phyloP scores from a whole-genome alignment of 2,113 vertebrate genomes.

The Tiliqua scincoides region DNA sequence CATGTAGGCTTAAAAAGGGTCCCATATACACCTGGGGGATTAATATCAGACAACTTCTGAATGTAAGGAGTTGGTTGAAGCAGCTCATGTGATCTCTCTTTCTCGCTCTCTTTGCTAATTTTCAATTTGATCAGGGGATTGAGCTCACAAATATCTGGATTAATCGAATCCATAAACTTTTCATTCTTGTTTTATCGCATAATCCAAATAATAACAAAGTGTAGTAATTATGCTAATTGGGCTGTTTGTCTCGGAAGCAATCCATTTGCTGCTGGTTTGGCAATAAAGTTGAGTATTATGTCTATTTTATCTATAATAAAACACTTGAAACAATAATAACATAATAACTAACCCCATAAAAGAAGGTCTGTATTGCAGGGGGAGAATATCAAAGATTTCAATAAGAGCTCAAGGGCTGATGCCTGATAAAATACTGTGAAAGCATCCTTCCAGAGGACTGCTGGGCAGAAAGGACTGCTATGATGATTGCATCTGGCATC shows the following conservation, averaged over 20 bases:
- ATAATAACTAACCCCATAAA: conserved; percentile 1
- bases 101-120: neutral
- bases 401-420: rapidly evolving
- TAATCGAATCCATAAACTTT: neutral
- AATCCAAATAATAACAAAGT: neutral
- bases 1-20: too few relatives aligned
- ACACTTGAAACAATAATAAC: conserved; percentile 4
- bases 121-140: neutral
- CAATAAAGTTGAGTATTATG: neutral
- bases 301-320: neutral
- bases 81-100: neutral
- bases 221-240: neutral
- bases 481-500: neutral
- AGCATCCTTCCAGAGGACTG: neutral
- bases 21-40: neutral
- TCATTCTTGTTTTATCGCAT: neutral
- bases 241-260: neutral
- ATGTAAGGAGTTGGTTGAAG: neutral
- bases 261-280: neutral
- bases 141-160: neutral
- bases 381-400: neutral
- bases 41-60: neutral
- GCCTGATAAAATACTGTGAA: neutral
- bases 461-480: neutral
- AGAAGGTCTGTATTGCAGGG: neutral